phyloP scores from a whole-genome alignment of 2,113 vertebrate species.

The Gorsachius goisagi region DNA sequence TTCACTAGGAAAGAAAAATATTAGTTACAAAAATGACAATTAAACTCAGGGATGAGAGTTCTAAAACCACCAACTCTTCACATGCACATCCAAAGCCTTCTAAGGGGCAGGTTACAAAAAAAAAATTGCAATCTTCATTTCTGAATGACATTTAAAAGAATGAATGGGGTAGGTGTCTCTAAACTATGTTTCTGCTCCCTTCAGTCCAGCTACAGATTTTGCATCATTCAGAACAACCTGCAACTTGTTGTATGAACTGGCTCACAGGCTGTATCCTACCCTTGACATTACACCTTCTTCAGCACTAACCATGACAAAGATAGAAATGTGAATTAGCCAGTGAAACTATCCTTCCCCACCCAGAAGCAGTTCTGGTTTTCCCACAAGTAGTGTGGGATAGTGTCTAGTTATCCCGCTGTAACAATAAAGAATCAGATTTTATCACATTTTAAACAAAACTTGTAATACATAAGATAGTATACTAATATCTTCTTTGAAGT shows the following conservation, averaged over 20 bases:
- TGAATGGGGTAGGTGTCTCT: not conserved
- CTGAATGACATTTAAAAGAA: not conserved
- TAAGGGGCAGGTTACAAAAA: not conserved
- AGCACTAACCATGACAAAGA: not conserved
- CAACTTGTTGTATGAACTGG: not conserved
- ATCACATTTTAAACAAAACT: not conserved
- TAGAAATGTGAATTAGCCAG: not conserved
- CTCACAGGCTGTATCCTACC: not conserved
- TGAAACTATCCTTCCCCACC: not conserved
- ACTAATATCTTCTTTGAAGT: not conserved
- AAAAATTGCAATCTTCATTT: not conserved
- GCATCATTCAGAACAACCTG: not conserved
- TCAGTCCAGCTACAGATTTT: not conserved
- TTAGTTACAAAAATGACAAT: not conserved
- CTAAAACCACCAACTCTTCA: not conserved
- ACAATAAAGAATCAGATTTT: not conserved
- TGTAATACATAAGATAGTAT: not conserved
- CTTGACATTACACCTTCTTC: not conserved
- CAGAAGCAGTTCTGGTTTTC: not conserved
- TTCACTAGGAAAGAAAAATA: not conserved
- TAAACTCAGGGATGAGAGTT: not conserved
- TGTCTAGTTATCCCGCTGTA: not conserved
- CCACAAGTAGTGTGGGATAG: not conserved
- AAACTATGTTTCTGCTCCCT: not conserved
- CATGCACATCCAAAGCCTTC: not conserved